Evolutionary conservation across 2,113 vertebrate species (phyloP).

Genomic region (Lycocorax pyrrhopterus): DNA sequence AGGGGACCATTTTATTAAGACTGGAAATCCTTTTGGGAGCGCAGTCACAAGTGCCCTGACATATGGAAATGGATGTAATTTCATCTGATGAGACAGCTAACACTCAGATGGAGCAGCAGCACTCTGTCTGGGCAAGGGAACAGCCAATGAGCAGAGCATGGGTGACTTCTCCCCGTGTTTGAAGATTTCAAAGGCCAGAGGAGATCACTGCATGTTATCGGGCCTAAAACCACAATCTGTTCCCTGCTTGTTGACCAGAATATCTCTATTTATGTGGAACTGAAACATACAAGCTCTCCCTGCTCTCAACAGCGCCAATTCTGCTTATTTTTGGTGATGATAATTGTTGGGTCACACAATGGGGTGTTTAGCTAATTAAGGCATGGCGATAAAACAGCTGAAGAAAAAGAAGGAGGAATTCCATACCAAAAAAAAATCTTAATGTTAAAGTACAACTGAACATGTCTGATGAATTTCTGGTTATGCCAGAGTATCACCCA

Average conservation of each 20-base stretch:
- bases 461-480: not conserved
- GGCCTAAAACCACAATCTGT: not conserved
- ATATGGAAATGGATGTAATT: slow-evolving; percentile 43
- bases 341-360: not conserved
- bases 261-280: not conserved
- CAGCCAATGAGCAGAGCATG: not conserved
- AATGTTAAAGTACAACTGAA: not conserved
- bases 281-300: not conserved
- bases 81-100: slow-evolving; percentile 49
- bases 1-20: slow-evolving; percentile 31
- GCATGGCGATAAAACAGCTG: not conserved
- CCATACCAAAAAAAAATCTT: not conserved
- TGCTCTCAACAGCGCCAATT: not conserved
- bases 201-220: not conserved
- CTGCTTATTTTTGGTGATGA: not conserved
- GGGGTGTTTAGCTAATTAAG: not conserved
- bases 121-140: not conserved
- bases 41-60: slow-evolving; percentile 39
- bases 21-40: slow-evolving; percentile 27
- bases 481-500: not conserved
- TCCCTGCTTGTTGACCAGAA: not conserved
- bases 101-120: slow-evolving; percentile 26
- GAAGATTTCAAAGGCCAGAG: not conserved
- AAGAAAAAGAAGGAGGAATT: not conserved
- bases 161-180: not conserved